These are phyloP conservation scores for Caenorhabditis tropicalis DNA, from an alignment of 1,140 invertebrate genomes.

Conservation along the genomic window DNA sequence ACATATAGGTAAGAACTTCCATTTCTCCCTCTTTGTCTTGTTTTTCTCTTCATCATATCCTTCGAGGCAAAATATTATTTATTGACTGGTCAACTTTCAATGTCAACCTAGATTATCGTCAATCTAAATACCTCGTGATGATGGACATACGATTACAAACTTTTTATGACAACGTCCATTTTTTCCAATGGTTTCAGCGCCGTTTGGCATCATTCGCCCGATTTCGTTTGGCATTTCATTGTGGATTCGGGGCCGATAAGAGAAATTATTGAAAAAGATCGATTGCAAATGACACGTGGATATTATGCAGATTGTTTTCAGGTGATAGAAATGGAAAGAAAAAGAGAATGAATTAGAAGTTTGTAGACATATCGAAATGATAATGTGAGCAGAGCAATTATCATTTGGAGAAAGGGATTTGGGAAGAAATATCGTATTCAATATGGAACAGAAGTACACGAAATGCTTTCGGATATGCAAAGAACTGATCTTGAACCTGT, in stretches of 20 bases:
- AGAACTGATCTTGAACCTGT: conserved; percentile 27
- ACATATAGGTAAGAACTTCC: background rate
- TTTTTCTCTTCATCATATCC: background rate
- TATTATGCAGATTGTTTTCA: conserved; percentile 50
- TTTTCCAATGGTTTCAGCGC: background rate
- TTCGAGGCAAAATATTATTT: background rate
- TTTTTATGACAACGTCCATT: background rate
- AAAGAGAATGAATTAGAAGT: background rate
- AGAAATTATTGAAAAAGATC: conserved; percentile 32
- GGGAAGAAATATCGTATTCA: conserved; percentile 39
- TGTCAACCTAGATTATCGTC: conserved; percentile 26
- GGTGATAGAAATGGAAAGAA: background rate
- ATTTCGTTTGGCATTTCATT: conserved; percentile 37
- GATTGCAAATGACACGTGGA: background rate
- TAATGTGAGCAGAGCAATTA: background rate
- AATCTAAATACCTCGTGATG: conserved; percentile 16
- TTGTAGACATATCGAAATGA: conserved; percentile 38
- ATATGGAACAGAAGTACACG: background rate
- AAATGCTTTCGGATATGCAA: conserved; percentile 32
- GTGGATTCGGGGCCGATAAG: conserved; percentile 14
- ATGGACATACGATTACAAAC: background rate
- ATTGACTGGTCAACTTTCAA: conserved; percentile 30
- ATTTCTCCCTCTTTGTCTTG: background rate
- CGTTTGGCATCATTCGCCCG: conserved; percentile 37
- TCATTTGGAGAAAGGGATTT: conserved; percentile 49